These are phyloP conservation scores for Lutjanus erythropterus DNA, from an alignment of 2,113 vertebrate species.

Conservation along the genomic window DNA sequence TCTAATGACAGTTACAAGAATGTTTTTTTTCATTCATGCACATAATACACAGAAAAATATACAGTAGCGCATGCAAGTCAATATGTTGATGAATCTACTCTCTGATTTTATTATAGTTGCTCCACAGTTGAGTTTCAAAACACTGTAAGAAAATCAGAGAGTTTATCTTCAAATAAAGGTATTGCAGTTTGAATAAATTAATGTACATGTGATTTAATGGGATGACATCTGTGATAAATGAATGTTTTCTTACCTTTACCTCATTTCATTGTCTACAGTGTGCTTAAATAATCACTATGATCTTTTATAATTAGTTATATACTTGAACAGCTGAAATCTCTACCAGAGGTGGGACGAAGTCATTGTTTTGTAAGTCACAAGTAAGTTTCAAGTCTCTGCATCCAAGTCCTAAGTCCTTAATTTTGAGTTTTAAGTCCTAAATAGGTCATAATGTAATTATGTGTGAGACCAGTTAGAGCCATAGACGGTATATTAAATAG, in stretches of 20 bases:
- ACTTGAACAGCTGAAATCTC: neutral
- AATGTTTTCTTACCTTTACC: slow-evolving; percentile 19
- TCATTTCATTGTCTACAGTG: neutral
- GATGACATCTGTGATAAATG: slow-evolving; percentile 1
- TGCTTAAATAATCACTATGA: no score
- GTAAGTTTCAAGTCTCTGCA: no score
- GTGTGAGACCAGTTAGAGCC: no score
- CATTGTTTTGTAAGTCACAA: no score
- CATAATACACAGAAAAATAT: slow-evolving; percentile 40
- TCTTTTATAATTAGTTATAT: neutral
- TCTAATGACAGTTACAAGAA: neutral
- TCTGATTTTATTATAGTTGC: slow-evolving; percentile 21
- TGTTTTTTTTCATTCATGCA: slow-evolving; percentile 59
- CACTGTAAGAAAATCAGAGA: slow-evolving; percentile 41
- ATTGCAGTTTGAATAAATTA: slow-evolving; percentile 10
- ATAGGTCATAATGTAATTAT: no score
- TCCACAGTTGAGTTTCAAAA: neutral
- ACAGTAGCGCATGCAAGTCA: slow-evolving; percentile 52
- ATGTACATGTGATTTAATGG: slow-evolving; percentile 27
- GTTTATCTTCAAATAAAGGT: slow-evolving; percentile 3
- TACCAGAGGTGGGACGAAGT: no score
- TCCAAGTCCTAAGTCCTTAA: no score
- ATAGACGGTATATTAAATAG: no score
- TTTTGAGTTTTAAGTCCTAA: no score
- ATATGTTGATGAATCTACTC: neutral